Percentiles rank a stretch among this genome's conserved stretches.
phyloP scores from a whole-genome alignment of 2,113 vertebrate genomes.

The Hydropotes inermis region DNA sequence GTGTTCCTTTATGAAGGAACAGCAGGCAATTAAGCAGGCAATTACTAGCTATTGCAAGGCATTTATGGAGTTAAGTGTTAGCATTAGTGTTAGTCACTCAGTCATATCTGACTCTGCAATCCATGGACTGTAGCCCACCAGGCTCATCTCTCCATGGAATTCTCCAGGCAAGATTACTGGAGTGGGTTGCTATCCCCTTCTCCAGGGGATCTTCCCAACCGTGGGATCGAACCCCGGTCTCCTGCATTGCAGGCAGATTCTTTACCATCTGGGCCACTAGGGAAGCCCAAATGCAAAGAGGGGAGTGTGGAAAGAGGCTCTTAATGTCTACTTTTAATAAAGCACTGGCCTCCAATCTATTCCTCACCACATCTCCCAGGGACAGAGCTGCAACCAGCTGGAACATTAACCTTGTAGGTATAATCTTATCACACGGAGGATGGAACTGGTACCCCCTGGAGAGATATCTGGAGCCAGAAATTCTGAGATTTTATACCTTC shows the following conservation, averaged over 20 bases:
- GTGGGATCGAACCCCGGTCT: neutral
- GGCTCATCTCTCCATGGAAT: neutral
- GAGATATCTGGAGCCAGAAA: neutral
- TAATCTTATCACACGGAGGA: neutral
- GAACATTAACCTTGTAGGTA: neutral
- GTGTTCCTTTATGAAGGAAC: neutral
- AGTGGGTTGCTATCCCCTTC: neutral
- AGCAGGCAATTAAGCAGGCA: neutral
- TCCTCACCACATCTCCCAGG: neutral
- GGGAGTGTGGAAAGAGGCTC: neutral
- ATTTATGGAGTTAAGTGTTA: neutral
- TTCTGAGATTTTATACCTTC: neutral
- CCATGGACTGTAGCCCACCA: neutral
- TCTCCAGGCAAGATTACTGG: neutral
- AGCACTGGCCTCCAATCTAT: neutral
- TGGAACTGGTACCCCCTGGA: neutral
- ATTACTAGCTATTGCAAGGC: neutral
- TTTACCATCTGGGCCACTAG: neutral
- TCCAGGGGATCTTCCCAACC: neutral
- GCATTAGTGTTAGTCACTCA: fast-evolving
- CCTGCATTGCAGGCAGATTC: neutral
- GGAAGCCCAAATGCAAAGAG: neutral
- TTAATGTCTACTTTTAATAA: neutral
- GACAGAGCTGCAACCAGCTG: neutral
- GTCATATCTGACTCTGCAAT: neutral